Conservation (phyloP, 1,140 invertebrate genomes). For the Eupristina koningsbergeri region DNA sequence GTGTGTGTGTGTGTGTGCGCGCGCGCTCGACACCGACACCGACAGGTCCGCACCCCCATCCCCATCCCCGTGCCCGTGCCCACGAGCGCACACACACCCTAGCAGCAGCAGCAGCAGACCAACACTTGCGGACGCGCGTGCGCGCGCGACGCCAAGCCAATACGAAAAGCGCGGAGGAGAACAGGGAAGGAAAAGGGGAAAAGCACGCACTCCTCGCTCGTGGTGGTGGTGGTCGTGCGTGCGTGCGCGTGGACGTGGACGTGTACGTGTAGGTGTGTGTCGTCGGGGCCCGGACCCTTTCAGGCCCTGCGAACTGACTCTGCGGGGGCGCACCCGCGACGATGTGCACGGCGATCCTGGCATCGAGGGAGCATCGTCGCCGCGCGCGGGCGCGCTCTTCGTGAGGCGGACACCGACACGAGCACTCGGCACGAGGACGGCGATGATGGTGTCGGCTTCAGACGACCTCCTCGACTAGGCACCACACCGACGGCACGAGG, state of each 20-base stretch:
- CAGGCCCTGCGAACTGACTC: neutral
- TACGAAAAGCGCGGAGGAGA: neutral
- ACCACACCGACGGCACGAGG: neutral
- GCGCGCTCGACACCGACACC: neutral
- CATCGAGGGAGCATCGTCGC: conserved; percentile 14
- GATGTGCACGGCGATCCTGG: conserved; percentile 27
- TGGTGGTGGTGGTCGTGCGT: too few relatives aligned
- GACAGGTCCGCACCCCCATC: too few relatives aligned
- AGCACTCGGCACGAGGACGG: neutral
- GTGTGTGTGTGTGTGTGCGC: neutral
- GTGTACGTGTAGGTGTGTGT: too few relatives aligned
- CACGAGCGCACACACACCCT: neutral
- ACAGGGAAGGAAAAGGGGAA: neutral
- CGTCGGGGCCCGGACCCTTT: neutral
- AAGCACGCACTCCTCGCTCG: neutral
- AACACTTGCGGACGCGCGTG: neutral
- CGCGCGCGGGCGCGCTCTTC: conserved; percentile 7
- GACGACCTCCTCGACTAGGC: conserved; percentile 14
- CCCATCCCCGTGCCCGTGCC: conserved; percentile 31
- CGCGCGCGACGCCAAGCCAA: neutral
- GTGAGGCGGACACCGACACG: neutral
- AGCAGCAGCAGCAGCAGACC: too few relatives aligned
- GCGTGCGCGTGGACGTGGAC: too few relatives aligned
- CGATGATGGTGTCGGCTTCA: neutral
- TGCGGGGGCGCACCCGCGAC: neutral